Conservation (phyloP, 2,797 vertebrate species). For the Bradypodion pumilum region DNA sequence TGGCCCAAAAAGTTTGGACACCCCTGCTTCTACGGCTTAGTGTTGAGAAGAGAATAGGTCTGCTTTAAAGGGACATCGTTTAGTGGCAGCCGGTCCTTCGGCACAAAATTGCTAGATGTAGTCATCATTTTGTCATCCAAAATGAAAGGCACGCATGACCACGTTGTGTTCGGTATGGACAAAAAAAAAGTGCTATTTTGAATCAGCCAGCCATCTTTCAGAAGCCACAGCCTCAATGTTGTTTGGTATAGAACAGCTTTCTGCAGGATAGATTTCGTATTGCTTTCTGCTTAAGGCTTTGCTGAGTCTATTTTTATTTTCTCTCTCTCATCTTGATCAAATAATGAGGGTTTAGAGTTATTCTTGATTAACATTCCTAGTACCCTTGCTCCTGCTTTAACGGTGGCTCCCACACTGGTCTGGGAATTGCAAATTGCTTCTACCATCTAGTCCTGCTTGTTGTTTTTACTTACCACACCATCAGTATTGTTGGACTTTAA, state of each 20-base stretch:
- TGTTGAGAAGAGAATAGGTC: constrained; percentile 31
- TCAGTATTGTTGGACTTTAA: no score
- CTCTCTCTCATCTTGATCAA: constrained; percentile 29
- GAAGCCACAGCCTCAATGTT: constrained; percentile 42
- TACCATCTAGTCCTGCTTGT: no score
- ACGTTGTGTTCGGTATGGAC: constrained; percentile 56
- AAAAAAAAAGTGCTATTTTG: constrained; percentile 50
- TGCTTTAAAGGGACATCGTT: constrained; percentile 40
- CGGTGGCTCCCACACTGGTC: background rate
- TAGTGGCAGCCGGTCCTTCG: constrained; percentile 41
- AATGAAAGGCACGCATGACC: constrained; percentile 63
- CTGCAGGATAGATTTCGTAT: constrained; percentile 8
- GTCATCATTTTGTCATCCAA: constrained; percentile 59
- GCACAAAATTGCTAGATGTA: constrained; percentile 33
- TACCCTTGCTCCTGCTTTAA: background rate
- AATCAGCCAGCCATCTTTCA: constrained; percentile 58
- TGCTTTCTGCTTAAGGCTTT: constrained; percentile 33
- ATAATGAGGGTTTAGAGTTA: background rate
- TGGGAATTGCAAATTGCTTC: no score
- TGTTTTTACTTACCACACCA: background rate
- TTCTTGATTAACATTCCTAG: no score
- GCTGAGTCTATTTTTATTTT: constrained; percentile 26
- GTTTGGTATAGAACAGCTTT: constrained; percentile 52
- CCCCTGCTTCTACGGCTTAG: background rate
- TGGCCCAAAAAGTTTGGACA: no score